Conservation (phyloP, 2,888 invertebrate genomes). For the Drosophila sordidula region DNA sequence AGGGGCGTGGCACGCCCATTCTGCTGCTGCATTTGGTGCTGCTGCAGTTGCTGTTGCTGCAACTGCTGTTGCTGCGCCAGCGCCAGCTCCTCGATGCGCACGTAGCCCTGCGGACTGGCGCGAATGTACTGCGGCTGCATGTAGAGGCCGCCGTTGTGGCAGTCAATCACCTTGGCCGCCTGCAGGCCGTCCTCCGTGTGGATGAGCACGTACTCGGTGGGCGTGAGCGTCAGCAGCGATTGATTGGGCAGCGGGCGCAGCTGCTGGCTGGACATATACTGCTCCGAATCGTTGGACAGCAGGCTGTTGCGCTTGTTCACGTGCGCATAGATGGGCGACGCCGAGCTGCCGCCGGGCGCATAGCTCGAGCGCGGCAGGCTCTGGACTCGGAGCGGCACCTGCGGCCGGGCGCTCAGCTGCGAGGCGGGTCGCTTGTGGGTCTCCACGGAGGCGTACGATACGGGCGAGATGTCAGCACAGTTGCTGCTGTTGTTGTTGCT, state of each 20-base stretch:
- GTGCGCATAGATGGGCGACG: constrained; percentile 83
- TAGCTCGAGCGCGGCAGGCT: constrained; percentile 73
- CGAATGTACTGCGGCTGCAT: constrained; percentile 68
- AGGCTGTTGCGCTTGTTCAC: constrained; percentile 83
- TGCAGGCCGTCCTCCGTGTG: constrained; percentile 81
- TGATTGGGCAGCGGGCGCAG: constrained; percentile 38
- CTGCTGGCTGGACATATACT: constrained; percentile 76
- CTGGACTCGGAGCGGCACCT: constrained; percentile 83
- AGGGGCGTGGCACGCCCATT: constrained; percentile 83
- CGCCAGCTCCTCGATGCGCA: constrained; percentile 45
- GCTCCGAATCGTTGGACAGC: constrained; percentile 82
- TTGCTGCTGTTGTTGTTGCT: constrained; percentile 4
- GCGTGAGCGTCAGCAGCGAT: constrained; percentile 43
- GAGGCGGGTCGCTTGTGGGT: constrained; percentile 73
- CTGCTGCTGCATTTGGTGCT: constrained; percentile 38
- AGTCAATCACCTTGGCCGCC: constrained; percentile 80
- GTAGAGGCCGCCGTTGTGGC: constrained; percentile 56
- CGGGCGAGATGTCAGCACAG: constrained; percentile 81
- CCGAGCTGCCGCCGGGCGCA: constrained; percentile 38
- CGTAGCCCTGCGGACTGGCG: constrained; percentile 57
- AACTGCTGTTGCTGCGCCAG: constrained; percentile 31
- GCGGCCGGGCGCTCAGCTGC: constrained; percentile 76
- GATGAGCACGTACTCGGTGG: constrained; percentile 80
- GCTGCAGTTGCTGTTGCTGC: constrained; percentile 15
- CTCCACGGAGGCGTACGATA: constrained; percentile 83